Conservation (phyloP, 2,113 vertebrate genomes). For the Sapajus apella region DNA sequence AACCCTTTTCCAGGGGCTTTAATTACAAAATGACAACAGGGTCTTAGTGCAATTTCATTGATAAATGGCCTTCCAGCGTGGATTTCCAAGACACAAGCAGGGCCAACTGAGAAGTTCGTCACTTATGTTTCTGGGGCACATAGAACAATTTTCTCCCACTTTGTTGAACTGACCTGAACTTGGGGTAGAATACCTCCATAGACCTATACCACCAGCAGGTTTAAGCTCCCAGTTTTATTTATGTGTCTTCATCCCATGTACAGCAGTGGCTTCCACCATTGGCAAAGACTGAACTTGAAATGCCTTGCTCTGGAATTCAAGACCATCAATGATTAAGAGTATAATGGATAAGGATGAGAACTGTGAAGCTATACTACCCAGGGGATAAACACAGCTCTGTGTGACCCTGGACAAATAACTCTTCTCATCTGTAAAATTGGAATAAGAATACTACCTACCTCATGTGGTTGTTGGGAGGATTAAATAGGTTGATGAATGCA, state of each 20-base stretch:
- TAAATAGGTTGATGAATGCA: neutral
- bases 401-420: neutral
- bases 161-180: neutral
- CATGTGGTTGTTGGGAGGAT: neutral
- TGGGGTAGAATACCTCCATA: neutral
- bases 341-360: neutral
- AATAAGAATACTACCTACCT: neutral
- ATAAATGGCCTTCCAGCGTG: neutral
- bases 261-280: neutral
- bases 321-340: neutral
- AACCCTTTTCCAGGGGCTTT: neutral
- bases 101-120: neutral
- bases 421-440: conserved; percentile 33
- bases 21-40: conserved; percentile 22
- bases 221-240: neutral
- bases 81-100: neutral
- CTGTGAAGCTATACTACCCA: neutral
- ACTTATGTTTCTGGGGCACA: neutral
- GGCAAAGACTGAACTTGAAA: conserved; percentile 2
- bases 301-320: conserved; percentile 20
- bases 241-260: neutral
- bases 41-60: neutral
- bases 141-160: conserved; percentile 10
- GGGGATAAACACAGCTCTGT: neutral
- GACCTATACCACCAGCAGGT: neutral